Evolutionary conservation across 2,888 invertebrate species (phyloP).

Genomic region (Coelopa pilipes): DNA sequence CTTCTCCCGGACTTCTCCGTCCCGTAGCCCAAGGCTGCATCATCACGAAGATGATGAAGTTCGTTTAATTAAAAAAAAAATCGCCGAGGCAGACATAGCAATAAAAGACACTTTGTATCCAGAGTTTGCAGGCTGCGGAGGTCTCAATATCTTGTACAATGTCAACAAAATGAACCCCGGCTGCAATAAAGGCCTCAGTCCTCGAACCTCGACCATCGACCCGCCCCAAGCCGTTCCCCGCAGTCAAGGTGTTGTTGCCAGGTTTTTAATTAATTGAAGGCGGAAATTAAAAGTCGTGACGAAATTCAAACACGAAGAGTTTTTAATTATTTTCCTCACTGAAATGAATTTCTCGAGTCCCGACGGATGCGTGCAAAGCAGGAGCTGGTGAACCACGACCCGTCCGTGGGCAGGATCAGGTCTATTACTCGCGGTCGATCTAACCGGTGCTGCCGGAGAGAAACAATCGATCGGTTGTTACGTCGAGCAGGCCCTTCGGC

Average conservation of each 20-base stretch:
- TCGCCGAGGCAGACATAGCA: not conserved
- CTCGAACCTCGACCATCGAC: no score
- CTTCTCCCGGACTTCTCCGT: not conserved
- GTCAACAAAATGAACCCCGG: not conserved
- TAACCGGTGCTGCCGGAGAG: not conserved
- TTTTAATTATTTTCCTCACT: slow-evolving; percentile 23
- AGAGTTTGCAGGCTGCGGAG: slow-evolving; percentile 6
- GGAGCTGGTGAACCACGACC: not conserved
- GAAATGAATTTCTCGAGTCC: slow-evolving; percentile 23
- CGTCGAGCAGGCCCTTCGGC: not conserved
- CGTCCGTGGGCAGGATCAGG: not conserved
- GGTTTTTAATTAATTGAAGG: slow-evolving; percentile 23
- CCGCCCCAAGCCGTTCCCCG: not conserved
- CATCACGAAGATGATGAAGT: slow-evolving; percentile 4
- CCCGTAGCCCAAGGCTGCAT: not conserved
- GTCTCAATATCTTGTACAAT: slow-evolving; percentile 15
- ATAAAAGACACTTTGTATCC: slow-evolving; percentile 9
- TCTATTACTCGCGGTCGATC: no score
- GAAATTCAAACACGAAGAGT: slow-evolving; percentile 24
- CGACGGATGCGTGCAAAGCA: slow-evolving; percentile 5
- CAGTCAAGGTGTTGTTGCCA: slow-evolving; percentile 17
- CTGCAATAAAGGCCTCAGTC: slow-evolving; percentile 11
- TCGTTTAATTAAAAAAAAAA: slow-evolving; percentile 24
- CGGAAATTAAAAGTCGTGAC: slow-evolving; percentile 32
- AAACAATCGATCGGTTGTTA: not conserved